Evolutionary conservation across 2,113 vertebrate genomes (phyloP), one percentile per base, ranked within the genome.

Genomic region (Miniopterus natalensis): DNA sequence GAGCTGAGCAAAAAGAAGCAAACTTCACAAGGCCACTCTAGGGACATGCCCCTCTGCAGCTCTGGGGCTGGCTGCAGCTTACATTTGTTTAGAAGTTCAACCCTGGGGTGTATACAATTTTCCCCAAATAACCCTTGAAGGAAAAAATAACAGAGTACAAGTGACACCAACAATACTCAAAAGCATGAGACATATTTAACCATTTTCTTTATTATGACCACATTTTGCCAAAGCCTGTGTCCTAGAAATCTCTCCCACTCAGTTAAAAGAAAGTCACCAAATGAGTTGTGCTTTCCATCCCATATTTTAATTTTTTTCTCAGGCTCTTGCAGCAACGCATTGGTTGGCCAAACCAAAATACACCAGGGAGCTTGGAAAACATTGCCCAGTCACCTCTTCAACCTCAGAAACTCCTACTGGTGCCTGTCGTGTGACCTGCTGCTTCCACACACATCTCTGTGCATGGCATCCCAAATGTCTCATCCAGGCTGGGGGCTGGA

Each of bases 61-160:
- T 45, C 66, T 36, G 40, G 49, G 27, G 20, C 18, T 18, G 66
- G n/a, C 10, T 84, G 36, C 49, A 84, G 75, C 21, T 87, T 68
- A 25, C 59, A 25, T 61, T 25, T 78, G 71, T 84, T 93, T 95
- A 40, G 36, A 92, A 95, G 59, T 59, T 96, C 81, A 90, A 77
- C 29, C 73, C 47, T 49, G 40, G 79, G n/a, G 81, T 85, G 3
- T 85, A 90, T 8, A 81, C 51, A 88, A 13, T 80, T 88, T 92
- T 55, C 63, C 53, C 42, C 81, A 95, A 90, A 79, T 51, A 92
- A 73, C 17, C 31, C 27, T 45, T 93, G 36, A 75, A 94, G 66
- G 71, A 73, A 73, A 88, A 87, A 94, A 83, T n/a, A 83, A 81
- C 40, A 92, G 21, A 21, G 2, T 36, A 29, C 42, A 84, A 79